Base-by-base conservation (phyloP, 1,140 invertebrate species). In the Pararge aegeria region DNA sequence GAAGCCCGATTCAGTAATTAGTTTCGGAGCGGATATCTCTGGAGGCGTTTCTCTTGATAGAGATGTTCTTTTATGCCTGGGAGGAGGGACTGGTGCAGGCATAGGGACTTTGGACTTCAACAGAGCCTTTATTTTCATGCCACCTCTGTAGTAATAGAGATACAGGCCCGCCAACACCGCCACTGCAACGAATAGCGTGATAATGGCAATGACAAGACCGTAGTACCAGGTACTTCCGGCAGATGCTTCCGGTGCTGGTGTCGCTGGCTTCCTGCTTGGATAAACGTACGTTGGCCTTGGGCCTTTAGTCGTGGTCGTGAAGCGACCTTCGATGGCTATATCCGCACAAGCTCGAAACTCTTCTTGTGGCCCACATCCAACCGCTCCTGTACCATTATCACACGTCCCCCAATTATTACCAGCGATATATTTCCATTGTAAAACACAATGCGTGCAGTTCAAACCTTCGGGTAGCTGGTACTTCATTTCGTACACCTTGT, bases 261-360 rank as follows among this genome's bases (percentile, higher is more conserved):
- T 62, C 0, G 79, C 74, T 13, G 86, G 84, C 13, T 72, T 75
- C 48, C 82, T 80, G 73, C 55, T 72, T 0, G 88, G 86, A 6
- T 81, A 77, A 37, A 89, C 87, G 66, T 90, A 90, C 0, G 78
- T 61, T 1, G 87, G 87, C 55, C 78, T 79, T 2, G 79, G 81
- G 5, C 79, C 69, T 40, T 74, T 80, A 0, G 80, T 85, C 1
- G 82, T 83, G 5, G 83, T 83, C 4, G 80, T 67, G 58, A 78
- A 86, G 7, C 61, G 58, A 27, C 93, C 92, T 0, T 91, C 92
- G 15, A 98, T 94, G 1, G 92, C 89, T 9, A 97, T 93, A 73
- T 97, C 96, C 0, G 96, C 94, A 69, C 96, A 97, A 0, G 95
- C 94, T 6, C 96, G 92, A 75, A 97, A 98, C 75, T 97, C 95